phyloP scores from a whole-genome alignment of 1,140 invertebrate genomes.

The Dreissena rostriformis region DNA sequence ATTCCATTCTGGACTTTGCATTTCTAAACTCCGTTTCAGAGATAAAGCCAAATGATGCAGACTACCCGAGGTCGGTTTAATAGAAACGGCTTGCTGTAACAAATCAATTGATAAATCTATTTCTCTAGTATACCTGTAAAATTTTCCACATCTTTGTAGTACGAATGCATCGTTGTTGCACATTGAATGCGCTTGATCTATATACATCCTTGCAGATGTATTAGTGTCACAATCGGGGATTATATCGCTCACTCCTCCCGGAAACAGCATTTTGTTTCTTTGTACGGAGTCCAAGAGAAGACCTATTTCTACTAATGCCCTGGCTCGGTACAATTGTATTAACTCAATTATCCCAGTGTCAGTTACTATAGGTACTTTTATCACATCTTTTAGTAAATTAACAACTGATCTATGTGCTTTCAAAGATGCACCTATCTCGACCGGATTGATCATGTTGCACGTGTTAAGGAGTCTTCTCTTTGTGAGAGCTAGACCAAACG shows the following conservation, averaged over 20 bases:
- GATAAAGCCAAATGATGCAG: background rate
- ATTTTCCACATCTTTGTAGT: background rate
- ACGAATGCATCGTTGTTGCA: background rate
- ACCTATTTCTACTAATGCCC: slow-evolving; percentile 24
- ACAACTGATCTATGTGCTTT: background rate
- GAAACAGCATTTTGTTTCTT: slow-evolving; percentile 23
- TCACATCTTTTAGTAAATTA: no score
- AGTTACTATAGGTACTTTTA: no score
- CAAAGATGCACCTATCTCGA: background rate
- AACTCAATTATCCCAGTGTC: no score
- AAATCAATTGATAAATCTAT: background rate
- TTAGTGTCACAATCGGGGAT: background rate
- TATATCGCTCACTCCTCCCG: slow-evolving; percentile 8
- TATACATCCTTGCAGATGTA: background rate
- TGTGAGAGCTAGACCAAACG: slow-evolving; percentile 18
- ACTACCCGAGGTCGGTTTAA: background rate
- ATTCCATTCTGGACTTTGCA: background rate
- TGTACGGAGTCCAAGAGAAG: background rate
- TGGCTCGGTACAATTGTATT: slow-evolving; percentile 1
- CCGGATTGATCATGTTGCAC: slow-evolving; percentile 1
- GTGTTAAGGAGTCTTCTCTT: slow-evolving; percentile 8
- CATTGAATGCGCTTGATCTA: background rate
- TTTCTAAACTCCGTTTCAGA: background rate
- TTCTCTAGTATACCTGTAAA: background rate
- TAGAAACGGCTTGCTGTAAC: background rate